Base-by-base conservation (phyloP, 2,888 invertebrate genomes). In the Acrobasis repandana region DNA sequence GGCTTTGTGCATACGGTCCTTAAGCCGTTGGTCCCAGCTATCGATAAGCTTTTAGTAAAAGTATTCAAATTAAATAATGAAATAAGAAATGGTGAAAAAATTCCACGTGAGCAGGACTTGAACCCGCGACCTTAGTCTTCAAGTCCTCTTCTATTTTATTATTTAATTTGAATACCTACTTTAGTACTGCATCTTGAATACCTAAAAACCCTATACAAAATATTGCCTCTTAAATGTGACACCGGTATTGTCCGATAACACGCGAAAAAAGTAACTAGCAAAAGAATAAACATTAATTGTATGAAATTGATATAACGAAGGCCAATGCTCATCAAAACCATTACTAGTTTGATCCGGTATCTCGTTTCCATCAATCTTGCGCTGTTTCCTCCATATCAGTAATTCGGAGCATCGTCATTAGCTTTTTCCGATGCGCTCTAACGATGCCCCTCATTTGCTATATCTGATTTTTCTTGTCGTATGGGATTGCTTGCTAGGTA, bases 361-460 rank as follows among this genome's bases (percentile, higher is more conserved):
- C 20, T 18, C 38, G 20, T 18, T 38, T 36, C 36, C 54, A 54
- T 54, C 38, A 54, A 54, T 54, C 54, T 54, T 38, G 16, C 11
- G 38, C 36, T 49, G 49, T 58, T 58, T 49, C 49, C 50, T 58
- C 18, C 38, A 58, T 58, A 50, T 58, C 58, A 38, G 58, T 58
- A 38, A 36, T 58, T 36, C 38, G 36, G 38, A 58, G 48, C 58
- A 38, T 49, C 36, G 49, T 38, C 49, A 48, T 58, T 49, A 49
- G 58, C 49, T 58, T 58, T 58, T 58, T 58, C 58, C 49, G 58
- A 36, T 58, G 48, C 49, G 49, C 20, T 58, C 33, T 58, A 58
- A 58, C 38, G 49, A 50, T 38, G 18, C 50, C 18, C 49, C 20
- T 58, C 38, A 58, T 58, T 58, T 38, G 36, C 36, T 58, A 9